phyloP scores from a whole-genome alignment of 1,140 invertebrate genomes.

The Gonatopus flavifemur region DNA sequence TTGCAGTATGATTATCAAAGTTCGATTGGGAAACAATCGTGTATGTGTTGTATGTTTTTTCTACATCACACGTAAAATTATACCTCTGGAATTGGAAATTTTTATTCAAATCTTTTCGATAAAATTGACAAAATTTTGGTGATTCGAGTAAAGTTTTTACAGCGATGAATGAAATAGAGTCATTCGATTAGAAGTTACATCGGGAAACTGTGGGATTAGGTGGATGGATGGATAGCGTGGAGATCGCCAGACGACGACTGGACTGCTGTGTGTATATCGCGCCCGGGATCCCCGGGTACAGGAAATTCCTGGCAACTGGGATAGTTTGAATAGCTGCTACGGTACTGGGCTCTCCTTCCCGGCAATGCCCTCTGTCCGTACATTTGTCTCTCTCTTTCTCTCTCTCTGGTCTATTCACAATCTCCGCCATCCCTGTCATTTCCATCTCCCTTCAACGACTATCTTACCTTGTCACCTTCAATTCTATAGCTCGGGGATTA shows the following conservation, averaged over 20 bases:
- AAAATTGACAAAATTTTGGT: too few species aligned
- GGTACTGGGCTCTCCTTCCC: slow-evolving; percentile 13
- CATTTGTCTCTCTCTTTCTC: slow-evolving; percentile 3
- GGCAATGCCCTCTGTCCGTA: neutral
- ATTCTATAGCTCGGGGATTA: slow-evolving; percentile 1
- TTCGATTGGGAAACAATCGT: too few species aligned
- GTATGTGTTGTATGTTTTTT: too few species aligned
- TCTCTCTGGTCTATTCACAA: slow-evolving; percentile 2
- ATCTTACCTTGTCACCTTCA: neutral
- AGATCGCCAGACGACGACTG: slow-evolving; percentile 4
- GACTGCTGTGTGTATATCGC: slow-evolving; percentile 17
- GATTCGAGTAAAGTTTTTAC: too few species aligned
- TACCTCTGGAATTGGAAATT: too few species aligned
- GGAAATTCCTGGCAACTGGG: slow-evolving; percentile 35
- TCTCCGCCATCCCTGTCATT: neutral
- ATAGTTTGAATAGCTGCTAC: slow-evolving; percentile 36
- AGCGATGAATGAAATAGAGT: too few species aligned
- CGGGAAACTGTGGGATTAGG: slow-evolving; percentile 31
- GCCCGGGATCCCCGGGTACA: slow-evolving; percentile 12
- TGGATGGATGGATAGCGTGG: neutral
- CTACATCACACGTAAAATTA: too few species aligned
- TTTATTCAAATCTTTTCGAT: too few species aligned
- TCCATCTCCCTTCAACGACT: neutral
- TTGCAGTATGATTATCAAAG: too few species aligned
- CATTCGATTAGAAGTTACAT: slow-evolving; percentile 36